phyloP scores from a whole-genome alignment of 2,888 invertebrate species.

The Meteorus cinctellus region DNA sequence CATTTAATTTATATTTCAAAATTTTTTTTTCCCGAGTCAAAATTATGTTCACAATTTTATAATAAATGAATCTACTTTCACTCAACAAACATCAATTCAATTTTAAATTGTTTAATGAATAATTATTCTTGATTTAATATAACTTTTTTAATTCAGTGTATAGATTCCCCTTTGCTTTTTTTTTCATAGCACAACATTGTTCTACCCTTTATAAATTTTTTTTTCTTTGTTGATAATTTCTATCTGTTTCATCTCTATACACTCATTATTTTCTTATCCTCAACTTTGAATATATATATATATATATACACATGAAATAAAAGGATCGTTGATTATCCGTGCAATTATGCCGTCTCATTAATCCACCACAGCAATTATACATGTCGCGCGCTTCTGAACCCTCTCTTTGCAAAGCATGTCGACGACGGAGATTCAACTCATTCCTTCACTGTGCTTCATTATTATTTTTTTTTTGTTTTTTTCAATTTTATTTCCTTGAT shows the following conservation, averaged over 20 bases:
- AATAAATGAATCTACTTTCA: too few species aligned
- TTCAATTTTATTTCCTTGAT: background rate
- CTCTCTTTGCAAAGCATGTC: background rate
- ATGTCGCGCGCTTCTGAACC: conserved; percentile 8
- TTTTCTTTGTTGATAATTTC: background rate
- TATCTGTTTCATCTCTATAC: background rate
- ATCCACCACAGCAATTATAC: conserved; percentile 69
- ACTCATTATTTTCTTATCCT: background rate
- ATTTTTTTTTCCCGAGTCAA: too few species aligned
- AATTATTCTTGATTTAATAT: too few species aligned
- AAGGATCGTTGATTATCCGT: conserved; percentile 71
- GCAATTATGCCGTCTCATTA: conserved; percentile 73
- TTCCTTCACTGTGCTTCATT: background rate
- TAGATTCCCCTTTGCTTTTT: too few species aligned
- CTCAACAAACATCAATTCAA: too few species aligned
- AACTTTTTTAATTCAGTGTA: too few species aligned
- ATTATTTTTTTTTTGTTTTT: background rate
- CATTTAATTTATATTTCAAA: too few species aligned
- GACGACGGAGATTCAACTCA: conserved; percentile 14
- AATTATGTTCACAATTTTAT: too few species aligned
- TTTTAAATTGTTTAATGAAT: too few species aligned
- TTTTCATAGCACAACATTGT: background rate
- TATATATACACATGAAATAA: conserved; percentile 57
- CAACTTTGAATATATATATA: background rate
- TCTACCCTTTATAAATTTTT: background rate